These are phyloP conservation scores for Labrus mixtus DNA, from an alignment of 2,113 vertebrate genomes.

Conservation along the genomic window DNA sequence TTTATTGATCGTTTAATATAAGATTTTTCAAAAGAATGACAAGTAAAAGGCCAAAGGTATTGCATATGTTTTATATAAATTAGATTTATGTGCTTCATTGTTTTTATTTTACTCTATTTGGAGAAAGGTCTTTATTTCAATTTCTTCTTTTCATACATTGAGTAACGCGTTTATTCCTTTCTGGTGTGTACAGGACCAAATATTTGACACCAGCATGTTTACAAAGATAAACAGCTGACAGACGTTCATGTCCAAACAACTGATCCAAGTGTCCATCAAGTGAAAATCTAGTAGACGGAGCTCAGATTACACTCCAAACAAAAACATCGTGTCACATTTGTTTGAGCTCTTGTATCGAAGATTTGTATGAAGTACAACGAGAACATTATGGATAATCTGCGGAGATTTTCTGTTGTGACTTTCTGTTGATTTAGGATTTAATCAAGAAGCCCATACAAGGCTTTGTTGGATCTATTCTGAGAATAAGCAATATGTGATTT, in stretches of 20 bases:
- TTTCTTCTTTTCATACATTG: background rate
- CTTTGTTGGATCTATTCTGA: slow-evolving; percentile 28
- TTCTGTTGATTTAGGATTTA: slow-evolving; percentile 13
- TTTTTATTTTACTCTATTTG: background rate
- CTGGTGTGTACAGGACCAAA: slow-evolving; percentile 15
- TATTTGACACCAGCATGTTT: slow-evolving; percentile 24
- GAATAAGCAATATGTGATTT: slow-evolving; percentile 32
- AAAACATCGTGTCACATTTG: slow-evolving; percentile 12
- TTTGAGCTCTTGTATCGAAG: slow-evolving; percentile 39
- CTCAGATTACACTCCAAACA: slow-evolving; percentile 48
- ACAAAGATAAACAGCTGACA: slow-evolving; percentile 58
- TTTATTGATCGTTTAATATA: background rate
- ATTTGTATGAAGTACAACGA: slow-evolving; percentile 31
- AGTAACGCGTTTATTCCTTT: background rate
- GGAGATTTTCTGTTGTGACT: background rate
- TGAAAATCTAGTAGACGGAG: slow-evolving; percentile 45
- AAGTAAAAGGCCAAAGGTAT: no score
- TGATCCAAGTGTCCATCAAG: slow-evolving; percentile 24
- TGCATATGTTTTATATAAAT: no score
- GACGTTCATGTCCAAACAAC: slow-evolving; percentile 49
- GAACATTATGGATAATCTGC: background rate
- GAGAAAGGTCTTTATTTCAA: background rate
- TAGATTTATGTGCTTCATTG: no score
- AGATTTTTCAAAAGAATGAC: background rate
- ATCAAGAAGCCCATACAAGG: slow-evolving; percentile 6